Evolutionary conservation across 1,140 invertebrate genomes (phyloP).

Genomic region (Brachystomella parvula): DNA sequence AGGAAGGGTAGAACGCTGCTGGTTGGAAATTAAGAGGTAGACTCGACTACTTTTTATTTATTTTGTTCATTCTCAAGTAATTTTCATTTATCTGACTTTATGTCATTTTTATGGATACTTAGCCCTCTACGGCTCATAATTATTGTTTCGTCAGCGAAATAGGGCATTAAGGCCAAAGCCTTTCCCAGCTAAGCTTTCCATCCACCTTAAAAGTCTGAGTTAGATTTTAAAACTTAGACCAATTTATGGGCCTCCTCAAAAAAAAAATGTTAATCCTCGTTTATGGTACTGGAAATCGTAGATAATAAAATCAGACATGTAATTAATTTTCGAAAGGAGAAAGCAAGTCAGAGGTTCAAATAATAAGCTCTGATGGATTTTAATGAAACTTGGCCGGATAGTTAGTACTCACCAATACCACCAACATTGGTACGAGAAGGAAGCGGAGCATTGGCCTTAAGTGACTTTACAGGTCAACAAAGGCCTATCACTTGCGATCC

Average conservation of each 20-base stretch:
- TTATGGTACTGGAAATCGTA: not conserved
- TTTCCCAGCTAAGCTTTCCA: not conserved
- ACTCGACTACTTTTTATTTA: not conserved
- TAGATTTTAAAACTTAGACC: not conserved
- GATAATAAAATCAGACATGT: not conserved
- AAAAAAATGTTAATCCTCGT: not conserved
- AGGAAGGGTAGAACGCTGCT: not conserved
- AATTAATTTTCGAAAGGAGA: too few relatives aligned
- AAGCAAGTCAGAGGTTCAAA: too few relatives aligned
- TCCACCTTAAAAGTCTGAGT: not conserved
- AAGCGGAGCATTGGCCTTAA: too few relatives aligned
- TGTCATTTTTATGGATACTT: slow-evolving; percentile 9
- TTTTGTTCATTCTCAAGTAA: not conserved
- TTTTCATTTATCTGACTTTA: slow-evolving; percentile 6
- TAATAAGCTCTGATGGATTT: too few relatives aligned
- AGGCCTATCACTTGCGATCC: too few relatives aligned
- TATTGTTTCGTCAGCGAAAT: slow-evolving; percentile 1
- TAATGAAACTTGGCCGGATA: too few relatives aligned
- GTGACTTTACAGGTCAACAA: too few relatives aligned
- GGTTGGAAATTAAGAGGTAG: not conserved
- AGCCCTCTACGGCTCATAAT: not conserved
- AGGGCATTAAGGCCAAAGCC: too few relatives aligned
- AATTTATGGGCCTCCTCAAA: not conserved
- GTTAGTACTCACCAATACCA: too few relatives aligned
- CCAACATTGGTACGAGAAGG: too few relatives aligned